Evolutionary conservation across 1,140 invertebrate genomes (phyloP), one percentile per base, ranked within the genome.

Genomic region (Paralvinella palmiformis): DNA sequence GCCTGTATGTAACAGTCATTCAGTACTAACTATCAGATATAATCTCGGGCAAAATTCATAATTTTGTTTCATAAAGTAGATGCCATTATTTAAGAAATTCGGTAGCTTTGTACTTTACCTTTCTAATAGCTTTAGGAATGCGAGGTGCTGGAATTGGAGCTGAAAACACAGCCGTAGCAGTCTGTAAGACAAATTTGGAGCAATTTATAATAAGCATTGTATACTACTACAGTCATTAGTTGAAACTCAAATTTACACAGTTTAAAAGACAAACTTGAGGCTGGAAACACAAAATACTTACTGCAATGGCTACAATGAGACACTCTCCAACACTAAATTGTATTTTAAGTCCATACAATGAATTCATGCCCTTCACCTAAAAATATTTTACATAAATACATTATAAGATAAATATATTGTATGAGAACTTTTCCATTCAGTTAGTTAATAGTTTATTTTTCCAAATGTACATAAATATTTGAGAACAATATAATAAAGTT

Each of bases 291-390:
- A 35, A 59, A 7, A 27, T 41, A 80, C 79, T 76, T 72, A 83
- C 81, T 13, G 92, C 93, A 67, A 94, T 85, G 1, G 89, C 90
- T 67, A 94, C 86, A 27, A 96, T 85, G 74, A 92, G 84, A 41
- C 88, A 87, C 72, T 96, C 93, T 1, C 94, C 93, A 55, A 97
- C 86, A 0, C 90, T 87, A 29, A 96, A 86, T 74, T 94, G 90
- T 1, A 90, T 73, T 75, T 87, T 88, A 1, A 95, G 76, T 1
- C 90, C 89, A 79, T 94, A 94, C 22, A 94, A 83, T n/a, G 89
- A 88, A 82, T 95, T 96, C 91, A 95, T 93, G 17, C 91, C 94
- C 75, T 91, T 92, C 32, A 85, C 73, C 80, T 83, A 67, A 1
- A 71, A 65, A 67, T 32, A n/a, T 56, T 32, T 58, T 2, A 22